These are phyloP conservation scores for Danio tinwini DNA, from an alignment of 2,797 vertebrate species.

Conservation along the genomic window DNA sequence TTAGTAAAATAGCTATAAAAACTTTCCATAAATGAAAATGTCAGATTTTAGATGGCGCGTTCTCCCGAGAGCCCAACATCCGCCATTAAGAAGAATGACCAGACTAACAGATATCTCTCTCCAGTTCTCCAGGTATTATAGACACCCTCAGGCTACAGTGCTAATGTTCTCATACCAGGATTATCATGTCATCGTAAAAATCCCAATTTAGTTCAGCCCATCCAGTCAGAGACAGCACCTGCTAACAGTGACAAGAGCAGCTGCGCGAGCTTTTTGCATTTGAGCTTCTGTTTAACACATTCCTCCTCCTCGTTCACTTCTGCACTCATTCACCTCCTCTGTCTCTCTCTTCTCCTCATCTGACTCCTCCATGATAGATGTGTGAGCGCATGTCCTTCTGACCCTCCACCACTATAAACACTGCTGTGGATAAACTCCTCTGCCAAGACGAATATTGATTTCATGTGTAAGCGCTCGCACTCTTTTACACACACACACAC, in stretches of 20 bases:
- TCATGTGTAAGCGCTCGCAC: constrained; percentile 68
- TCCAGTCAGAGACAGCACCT: constrained; percentile 45
- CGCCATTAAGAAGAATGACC: background rate
- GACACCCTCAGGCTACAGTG: constrained; percentile 8
- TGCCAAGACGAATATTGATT: constrained; percentile 82
- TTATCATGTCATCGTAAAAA: constrained; percentile 28
- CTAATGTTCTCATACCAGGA: constrained; percentile 11
- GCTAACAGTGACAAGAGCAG: constrained; percentile 44
- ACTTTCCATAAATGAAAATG: constrained; percentile 18
- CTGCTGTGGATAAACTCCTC: constrained; percentile 72
- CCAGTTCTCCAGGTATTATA: constrained; percentile 7
- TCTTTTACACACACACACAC: constrained; percentile 26
- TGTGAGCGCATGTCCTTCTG: constrained; percentile 72
- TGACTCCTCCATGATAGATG: constrained; percentile 73
- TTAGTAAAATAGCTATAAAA: background rate
- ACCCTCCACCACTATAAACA: constrained; percentile 74
- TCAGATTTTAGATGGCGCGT: background rate
- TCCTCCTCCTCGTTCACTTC: constrained; percentile 59
- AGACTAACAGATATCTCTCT: constrained; percentile 8
- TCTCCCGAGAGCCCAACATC: background rate
- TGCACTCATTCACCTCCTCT: constrained; percentile 68
- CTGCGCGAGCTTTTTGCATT: constrained; percentile 53
- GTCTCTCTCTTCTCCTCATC: constrained; percentile 61
- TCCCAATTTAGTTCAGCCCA: constrained; percentile 1
- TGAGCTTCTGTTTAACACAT: constrained; percentile 69